Conservation (phyloP, 2,797 vertebrate species). For the Argentina silus region DNA sequence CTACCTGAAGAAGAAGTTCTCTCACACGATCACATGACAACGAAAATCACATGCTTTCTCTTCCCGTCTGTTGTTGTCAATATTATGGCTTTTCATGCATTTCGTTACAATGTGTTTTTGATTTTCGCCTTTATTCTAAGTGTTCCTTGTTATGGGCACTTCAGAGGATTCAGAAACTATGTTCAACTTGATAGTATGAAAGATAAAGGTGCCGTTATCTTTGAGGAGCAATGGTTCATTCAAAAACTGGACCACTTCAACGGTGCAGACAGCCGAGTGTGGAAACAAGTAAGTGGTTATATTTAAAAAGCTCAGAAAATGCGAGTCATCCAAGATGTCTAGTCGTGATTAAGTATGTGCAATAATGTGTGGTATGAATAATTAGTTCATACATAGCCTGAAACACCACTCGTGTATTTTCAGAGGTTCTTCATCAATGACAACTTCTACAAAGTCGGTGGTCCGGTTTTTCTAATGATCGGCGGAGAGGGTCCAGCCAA, state of each 20-base stretch:
- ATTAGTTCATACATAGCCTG: not conserved
- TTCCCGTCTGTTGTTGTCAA: too few relatives aligned
- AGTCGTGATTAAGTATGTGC: not conserved
- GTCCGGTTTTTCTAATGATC: slow-evolving; percentile 77
- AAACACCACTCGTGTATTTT: not conserved
- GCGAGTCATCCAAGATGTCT: not conserved
- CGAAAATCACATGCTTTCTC: too few relatives aligned
- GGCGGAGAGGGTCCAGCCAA: slow-evolving; percentile 72
- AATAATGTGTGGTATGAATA: not conserved
- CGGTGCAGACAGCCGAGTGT: slow-evolving; percentile 68
- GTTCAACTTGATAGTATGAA: not conserved
- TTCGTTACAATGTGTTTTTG: too few relatives aligned
- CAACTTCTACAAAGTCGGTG: slow-evolving; percentile 54
- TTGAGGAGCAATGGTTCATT: slow-evolving; percentile 70
- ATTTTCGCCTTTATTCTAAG: too few relatives aligned
- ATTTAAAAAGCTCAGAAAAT: too few relatives aligned
- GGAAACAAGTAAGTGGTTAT: slow-evolving; percentile 71
- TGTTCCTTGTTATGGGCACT: not conserved
- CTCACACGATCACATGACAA: too few relatives aligned
- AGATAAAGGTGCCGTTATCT: not conserved
- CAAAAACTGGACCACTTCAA: slow-evolving; percentile 79
- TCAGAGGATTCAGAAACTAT: not conserved
- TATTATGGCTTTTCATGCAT: too few relatives aligned
- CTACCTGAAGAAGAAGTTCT: too few relatives aligned
- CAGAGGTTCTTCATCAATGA: slow-evolving; percentile 79